phyloP scores from a whole-genome alignment of 2,888 invertebrate species.

The Laothoe populi region DNA sequence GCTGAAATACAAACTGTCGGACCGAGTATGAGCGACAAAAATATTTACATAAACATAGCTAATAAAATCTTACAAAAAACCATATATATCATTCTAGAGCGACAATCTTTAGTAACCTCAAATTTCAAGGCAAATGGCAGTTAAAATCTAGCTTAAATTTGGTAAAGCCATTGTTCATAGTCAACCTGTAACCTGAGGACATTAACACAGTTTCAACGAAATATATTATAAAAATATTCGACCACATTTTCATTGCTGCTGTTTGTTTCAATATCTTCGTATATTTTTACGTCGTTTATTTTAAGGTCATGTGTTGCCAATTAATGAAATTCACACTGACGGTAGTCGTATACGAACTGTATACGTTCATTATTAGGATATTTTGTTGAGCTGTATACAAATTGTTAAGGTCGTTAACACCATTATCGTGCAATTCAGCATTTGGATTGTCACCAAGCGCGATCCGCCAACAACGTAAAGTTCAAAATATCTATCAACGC shows the following conservation, averaged over 20 bases:
- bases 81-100: not conserved
- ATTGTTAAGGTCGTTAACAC: conserved; percentile 67
- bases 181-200: conserved; percentile 14
- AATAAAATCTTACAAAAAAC: not conserved
- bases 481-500: conserved; percentile 36
- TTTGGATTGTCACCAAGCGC: conserved; percentile 44
- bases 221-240: conserved; percentile 26
- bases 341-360: conserved; percentile 34
- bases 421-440: conserved; percentile 61
- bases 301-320: conserved; percentile 29
- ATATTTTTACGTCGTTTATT: conserved; percentile 18
- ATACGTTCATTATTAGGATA: conserved; percentile 49
- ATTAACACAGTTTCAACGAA: conserved; percentile 18
- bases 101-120: conserved; percentile 18
- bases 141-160: conserved; percentile 18
- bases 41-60: not conserved
- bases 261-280: conserved; percentile 25
- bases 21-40: not conserved
- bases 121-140: conserved; percentile 16
- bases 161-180: conserved; percentile 9
- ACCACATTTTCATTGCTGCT: conserved; percentile 28
- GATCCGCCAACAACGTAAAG: conserved; percentile 32
- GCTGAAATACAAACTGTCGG: not conserved
- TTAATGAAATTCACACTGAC: conserved; percentile 38
- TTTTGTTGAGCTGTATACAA: conserved; percentile 57